Evolutionary conservation across 2,797 vertebrate genomes (phyloP), one percentile per base, ranked within the genome.

Genomic region (Protosalanx chinensis): DNA sequence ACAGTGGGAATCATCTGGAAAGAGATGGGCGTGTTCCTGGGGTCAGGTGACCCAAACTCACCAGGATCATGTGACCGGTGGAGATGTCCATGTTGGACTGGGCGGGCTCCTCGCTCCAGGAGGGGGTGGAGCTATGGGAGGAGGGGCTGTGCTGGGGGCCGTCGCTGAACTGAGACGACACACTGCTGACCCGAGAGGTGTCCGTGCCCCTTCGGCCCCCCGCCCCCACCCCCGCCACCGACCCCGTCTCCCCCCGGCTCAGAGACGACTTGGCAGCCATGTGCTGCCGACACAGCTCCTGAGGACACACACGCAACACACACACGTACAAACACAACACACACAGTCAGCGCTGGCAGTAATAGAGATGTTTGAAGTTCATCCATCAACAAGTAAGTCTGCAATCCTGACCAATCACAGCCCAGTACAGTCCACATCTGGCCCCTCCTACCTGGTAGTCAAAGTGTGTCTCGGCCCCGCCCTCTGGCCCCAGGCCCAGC

Each of bases 11-110:
- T 68, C 8, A 10, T 33, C 53, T 12, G 27, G 18, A 6, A 33
- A 46, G 41, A 12, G 41, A 56, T 16, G 15, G 5, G 15, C 15
- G 12, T 46, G n/a, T 23, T 7, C 20, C 56, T 15, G 10, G 12
- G 46, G 27, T 32, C 23, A n/a, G 6, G 4, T 30, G n/a, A 18
- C 16, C 3, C 1, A 30, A 4, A 59, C 94, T 93, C 88, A 98
- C 97, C 93, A 99, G 93, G 83, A 99, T 99, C 97, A 99, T 98
- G 91, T 99, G 97, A 75, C 97, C 97, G 0, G 97, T 98, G 58
- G 97, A 98, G 89, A 99, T 99, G 88, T 99, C 97, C 97, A 99
- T 98, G 86, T 98, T 98, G 69, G 97, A 96, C 87, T 98, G 97
- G 30, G 96, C 97, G 0, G 97, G 97, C 79, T 99, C 97, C 85